Base-by-base conservation (phyloP, 2,888 invertebrate genomes). In the Trilocha varians region DNA sequence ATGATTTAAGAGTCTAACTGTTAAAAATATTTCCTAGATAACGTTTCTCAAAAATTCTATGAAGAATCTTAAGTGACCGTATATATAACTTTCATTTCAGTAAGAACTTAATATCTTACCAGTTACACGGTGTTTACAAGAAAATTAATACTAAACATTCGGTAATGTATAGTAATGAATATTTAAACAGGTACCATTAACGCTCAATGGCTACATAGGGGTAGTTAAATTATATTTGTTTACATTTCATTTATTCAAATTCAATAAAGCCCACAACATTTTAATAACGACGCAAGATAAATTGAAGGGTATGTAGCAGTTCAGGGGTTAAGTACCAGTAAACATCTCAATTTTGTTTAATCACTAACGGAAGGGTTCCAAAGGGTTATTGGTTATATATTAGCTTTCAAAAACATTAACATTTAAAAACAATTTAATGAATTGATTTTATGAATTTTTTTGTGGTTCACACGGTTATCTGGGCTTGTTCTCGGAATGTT, bases 311-410 rank as follows among this genome's bases (percentile, higher is more conserved):
- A 57, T 55, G 65, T 16, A 32, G 49, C 43, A 60, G 78, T 62
- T 58, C 66, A 80, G 74, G 78, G 80, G 84, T 80, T 83, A 80
- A 83, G 61, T 72, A 59, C 67, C 62, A 70, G 69, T 69, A 78
- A 80, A 79, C 78, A 78, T 75, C 75, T 82, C 70, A 59, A 80
- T 78, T 70, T 60, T 49, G 54, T 59, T 70, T 25, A 25, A 25
- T 70, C 72, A 78, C 74, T 77, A 77, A 74, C 63, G 51, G 65
- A 69, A 69, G 70, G 71, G 78, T 69, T 68, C 61, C 44, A 46
- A 59, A 65, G 61, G 60, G 58, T 63, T 56, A 55, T 52, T 45
- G 47, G 46, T 46, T 51, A 44, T 54, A 53, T 52, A 62, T 45
- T 47, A 48, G 25, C 46, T 42, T 45, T 43, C 44, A 42, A 59